phyloP scores from a whole-genome alignment of 1,140 invertebrate species.

The Zaprionus capensis region DNA sequence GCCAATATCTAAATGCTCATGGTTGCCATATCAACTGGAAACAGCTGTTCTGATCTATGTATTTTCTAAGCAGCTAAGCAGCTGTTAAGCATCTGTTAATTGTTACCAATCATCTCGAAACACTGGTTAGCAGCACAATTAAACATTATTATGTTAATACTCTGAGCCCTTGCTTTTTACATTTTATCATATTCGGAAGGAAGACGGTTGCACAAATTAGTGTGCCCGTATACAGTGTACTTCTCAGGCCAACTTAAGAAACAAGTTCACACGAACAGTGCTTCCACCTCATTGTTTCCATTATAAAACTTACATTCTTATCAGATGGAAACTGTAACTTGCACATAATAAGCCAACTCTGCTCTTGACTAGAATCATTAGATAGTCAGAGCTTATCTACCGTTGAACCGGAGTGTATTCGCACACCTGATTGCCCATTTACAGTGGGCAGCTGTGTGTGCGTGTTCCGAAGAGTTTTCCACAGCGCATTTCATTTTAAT shows the following conservation, averaged over 20 bases:
- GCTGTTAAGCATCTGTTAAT: too few species aligned
- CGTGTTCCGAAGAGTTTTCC: conserved; percentile 35
- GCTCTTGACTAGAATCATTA: background rate
- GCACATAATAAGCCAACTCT: background rate
- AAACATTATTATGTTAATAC: too few species aligned
- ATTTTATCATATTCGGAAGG: too few species aligned
- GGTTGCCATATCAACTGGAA: too few species aligned
- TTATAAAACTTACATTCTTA: background rate
- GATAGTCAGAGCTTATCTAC: conserved; percentile 1
- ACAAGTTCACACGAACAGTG: background rate
- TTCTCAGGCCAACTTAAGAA: background rate
- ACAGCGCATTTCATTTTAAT: conserved; percentile 74
- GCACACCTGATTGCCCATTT: conserved; percentile 22
- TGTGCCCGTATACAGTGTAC: too few species aligned
- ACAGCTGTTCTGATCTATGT: too few species aligned
- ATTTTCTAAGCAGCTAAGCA: too few species aligned
- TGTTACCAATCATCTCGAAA: too few species aligned
- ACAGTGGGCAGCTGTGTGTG: conserved; percentile 2
- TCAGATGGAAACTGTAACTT: background rate
- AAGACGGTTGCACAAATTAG: too few species aligned
- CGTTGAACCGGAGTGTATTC: conserved; percentile 31
- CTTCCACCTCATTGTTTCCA: background rate
- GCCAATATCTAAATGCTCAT: too few species aligned
- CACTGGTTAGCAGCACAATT: too few species aligned
- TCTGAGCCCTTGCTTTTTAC: too few species aligned